phyloP scores from a whole-genome alignment of 2,888 invertebrate species.

The Dryadula phaetusa region DNA sequence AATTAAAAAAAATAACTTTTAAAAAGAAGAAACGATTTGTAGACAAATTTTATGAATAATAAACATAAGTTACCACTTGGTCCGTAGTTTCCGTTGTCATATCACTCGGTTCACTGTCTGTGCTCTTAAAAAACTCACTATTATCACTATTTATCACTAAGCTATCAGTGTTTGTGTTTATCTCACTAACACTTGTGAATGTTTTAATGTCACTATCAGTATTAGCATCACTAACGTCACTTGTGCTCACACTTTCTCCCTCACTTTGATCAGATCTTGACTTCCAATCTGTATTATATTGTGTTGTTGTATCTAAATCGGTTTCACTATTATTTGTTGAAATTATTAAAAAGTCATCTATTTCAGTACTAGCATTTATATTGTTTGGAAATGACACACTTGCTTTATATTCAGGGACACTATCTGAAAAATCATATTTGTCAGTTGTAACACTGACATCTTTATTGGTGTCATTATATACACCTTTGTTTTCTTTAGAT shows the following conservation, averaged over 20 bases:
- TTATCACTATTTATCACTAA: conserved; percentile 15
- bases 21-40: not conserved
- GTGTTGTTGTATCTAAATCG: conserved; percentile 6
- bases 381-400: not conserved
- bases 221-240: not conserved
- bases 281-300: conserved; percentile 1
- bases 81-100: conserved; percentile 17
- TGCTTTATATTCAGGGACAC: not conserved
- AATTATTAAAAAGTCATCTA: conserved; percentile 10
- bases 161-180: not conserved
- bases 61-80: conserved; percentile 33
- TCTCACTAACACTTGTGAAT: not conserved
- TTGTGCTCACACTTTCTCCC: not conserved
- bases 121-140: conserved; percentile 15
- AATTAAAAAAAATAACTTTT: conserved; percentile 2
- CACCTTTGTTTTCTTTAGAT: not conserved
- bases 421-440: not conserved
- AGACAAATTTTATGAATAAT: conserved; percentile 8
- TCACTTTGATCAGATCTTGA: not conserved
- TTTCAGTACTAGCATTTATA: not conserved
- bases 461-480: not conserved
- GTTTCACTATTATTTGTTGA: not conserved
- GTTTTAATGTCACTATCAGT: not conserved
- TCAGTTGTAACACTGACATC: not conserved
- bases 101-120: conserved; percentile 16